phyloP scores from a whole-genome alignment of 2,888 invertebrate species.

The Nasonia oneida region DNA sequence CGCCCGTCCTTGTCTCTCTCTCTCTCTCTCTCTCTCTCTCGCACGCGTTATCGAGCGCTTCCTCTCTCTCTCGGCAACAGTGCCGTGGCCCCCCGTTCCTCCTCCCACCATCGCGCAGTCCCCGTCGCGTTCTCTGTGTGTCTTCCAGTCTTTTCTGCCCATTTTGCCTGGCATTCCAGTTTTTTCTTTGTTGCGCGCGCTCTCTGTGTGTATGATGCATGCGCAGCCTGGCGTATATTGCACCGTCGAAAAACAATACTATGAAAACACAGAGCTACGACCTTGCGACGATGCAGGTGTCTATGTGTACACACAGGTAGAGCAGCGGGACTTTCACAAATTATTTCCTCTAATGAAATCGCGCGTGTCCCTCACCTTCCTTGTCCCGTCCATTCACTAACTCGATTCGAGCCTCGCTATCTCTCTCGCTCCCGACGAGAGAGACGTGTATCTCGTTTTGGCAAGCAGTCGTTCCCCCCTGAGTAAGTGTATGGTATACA shows the following conservation, averaged over 20 bases:
- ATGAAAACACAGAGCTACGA: not conserved
- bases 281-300: not conserved
- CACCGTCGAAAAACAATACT: too few species aligned
- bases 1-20: not conserved
- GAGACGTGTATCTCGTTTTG: not conserved
- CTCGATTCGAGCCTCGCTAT: not conserved
- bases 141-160: conserved; percentile 4
- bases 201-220: not conserved
- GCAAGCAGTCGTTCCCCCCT: conserved; percentile 1
- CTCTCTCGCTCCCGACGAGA: not conserved
- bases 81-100: not conserved
- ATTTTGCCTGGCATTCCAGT: not conserved
- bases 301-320: not conserved
- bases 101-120: not conserved
- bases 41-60: too few species aligned
- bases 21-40: not conserved
- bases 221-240: too few species aligned
- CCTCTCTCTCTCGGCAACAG: not conserved
- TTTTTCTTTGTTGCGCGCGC: not conserved
- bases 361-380: conserved; percentile 12
- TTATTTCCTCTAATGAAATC: conserved; percentile 4
- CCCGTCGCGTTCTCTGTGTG: not conserved
- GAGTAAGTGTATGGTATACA: not conserved
- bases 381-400: not conserved
- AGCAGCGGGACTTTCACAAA: not conserved